phyloP scores from a whole-genome alignment of 2,888 invertebrate species.

The Parnassius mnemosyne region DNA sequence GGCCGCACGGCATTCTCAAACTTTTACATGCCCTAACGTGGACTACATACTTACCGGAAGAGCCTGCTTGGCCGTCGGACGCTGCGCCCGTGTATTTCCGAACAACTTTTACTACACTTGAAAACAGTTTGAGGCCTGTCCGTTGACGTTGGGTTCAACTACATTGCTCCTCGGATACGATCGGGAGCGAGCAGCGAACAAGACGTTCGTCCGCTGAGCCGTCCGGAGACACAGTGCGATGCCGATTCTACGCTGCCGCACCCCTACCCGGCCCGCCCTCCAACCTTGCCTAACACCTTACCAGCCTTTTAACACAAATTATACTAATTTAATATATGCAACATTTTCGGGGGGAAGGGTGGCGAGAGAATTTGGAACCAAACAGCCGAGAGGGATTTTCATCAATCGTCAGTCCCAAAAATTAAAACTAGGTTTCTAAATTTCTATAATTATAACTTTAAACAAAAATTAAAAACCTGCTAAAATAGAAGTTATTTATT shows the following conservation, averaged over 20 bases:
- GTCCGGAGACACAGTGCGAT: slow-evolving; percentile 47
- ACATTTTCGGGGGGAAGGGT: background rate
- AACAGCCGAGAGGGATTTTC: background rate
- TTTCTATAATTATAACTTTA: too few species aligned
- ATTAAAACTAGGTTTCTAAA: too few species aligned
- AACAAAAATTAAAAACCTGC: too few species aligned
- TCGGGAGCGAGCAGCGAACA: slow-evolving; percentile 38
- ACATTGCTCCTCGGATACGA: slow-evolving; percentile 51
- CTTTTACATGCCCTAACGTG: slow-evolving; percentile 54
- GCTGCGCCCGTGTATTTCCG: slow-evolving; percentile 49
- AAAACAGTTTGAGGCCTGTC: slow-evolving; percentile 60
- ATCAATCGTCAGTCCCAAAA: background rate
- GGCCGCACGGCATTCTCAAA: slow-evolving; percentile 48
- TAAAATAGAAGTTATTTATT: too few species aligned
- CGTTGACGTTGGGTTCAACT: slow-evolving; percentile 42
- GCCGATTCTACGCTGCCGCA: slow-evolving; percentile 33
- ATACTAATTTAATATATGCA: slow-evolving; percentile 17
- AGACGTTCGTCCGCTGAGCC: slow-evolving; percentile 47
- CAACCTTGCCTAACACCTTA: slow-evolving; percentile 37
- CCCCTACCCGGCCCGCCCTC: slow-evolving; percentile 36
- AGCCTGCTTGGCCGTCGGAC: slow-evolving; percentile 44
- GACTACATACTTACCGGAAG: slow-evolving; percentile 55
- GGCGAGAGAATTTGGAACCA: background rate
- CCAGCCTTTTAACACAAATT: slow-evolving; percentile 31
- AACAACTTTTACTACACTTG: slow-evolving; percentile 57